Evolutionary conservation across 2,888 invertebrate genomes (phyloP), one percentile per base, ranked within the genome.

Genomic region (Rhingia rostrata): DNA sequence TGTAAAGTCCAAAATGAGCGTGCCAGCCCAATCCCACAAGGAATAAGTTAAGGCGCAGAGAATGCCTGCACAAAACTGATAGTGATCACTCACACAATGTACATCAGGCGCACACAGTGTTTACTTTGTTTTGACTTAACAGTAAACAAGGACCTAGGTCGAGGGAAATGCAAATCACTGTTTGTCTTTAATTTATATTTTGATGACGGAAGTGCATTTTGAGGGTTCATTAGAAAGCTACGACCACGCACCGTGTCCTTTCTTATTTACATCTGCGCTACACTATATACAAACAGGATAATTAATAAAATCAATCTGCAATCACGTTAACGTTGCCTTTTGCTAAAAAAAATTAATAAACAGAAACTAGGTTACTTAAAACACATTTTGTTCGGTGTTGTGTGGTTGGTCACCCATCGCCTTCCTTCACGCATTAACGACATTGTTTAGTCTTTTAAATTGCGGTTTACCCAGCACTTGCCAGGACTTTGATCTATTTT

Each of bases 131-230:
- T 64, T 70, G 80, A 84, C 84, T 79, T 80, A 58, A 58, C 66
- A 61, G 80, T 75, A 63, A 80, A 75, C 84, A 80, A 74, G 64
- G 56, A 61, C 81, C 61, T 78, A 82, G 78, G 73, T 82, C 70
- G 78, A 83, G 69, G 64, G 72, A 86, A 74, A 81, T 79, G 79
- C 74, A 86, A 83, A 86, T 86, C 64, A 86, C 33, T 86, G 86
- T 86, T 86, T 86, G 86, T 66, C 79, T 86, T 86, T 75, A 86
- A 86, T 86, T 86, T 86, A 75, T 70, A 79, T 83, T 86, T 86
- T 86, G 86, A 83, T 86, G 83, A 86, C 79, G 73, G 66, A 75
- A 85, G 77, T 81, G 85, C 85, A 85, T 79, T 80, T 84, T 75
- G 72, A 58, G 54, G 54, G 51, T 58, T 74, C 51, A 61, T 37